These are phyloP conservation scores for Palythoa grandiflora DNA, from an alignment of 92 coral and sea anemone genomes.

Conservation along the genomic window DNA sequence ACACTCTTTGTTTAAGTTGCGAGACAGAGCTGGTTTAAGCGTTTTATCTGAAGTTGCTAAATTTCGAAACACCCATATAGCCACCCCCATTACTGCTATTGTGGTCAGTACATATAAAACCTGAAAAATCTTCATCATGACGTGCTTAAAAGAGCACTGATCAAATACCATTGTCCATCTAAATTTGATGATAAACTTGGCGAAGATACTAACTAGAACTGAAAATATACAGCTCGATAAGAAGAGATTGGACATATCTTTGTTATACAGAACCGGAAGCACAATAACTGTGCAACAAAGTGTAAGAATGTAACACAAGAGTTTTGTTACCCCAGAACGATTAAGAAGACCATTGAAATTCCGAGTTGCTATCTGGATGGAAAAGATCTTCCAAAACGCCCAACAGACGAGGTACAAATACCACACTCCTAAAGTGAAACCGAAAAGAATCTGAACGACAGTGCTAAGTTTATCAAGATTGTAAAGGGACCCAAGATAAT, in stretches of 20 bases:
- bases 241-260: conserved; percentile 80
- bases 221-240: conserved; percentile 75
- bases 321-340: conserved; percentile 62
- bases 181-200: conserved; percentile 63
- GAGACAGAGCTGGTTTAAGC: conserved; percentile 61
- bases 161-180: conserved; percentile 38
- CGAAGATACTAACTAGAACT: conserved; percentile 68
- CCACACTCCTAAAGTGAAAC: conserved; percentile 66
- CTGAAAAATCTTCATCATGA: conserved; percentile 70
- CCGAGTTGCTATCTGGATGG: conserved; percentile 37
- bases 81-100: conserved; percentile 65
- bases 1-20: conserved; percentile 87
- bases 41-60: conserved; percentile 84
- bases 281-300: conserved; percentile 48
- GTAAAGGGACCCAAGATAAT: conserved; percentile 85
- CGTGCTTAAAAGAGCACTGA: conserved; percentile 42
- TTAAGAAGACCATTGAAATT: conserved; percentile 43
- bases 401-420: conserved; percentile 71
- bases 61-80: conserved; percentile 75
- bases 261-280: conserved; percentile 58
- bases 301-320: conserved; percentile 51
- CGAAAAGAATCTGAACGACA: conserved; percentile 55
- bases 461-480: neutral
- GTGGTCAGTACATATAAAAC: conserved; percentile 68
- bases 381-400: conserved; percentile 75